Evolutionary conservation across 2,888 invertebrate species (phyloP), one percentile per base, ranked within the genome.

Genomic region (Mythimna pallens): DNA sequence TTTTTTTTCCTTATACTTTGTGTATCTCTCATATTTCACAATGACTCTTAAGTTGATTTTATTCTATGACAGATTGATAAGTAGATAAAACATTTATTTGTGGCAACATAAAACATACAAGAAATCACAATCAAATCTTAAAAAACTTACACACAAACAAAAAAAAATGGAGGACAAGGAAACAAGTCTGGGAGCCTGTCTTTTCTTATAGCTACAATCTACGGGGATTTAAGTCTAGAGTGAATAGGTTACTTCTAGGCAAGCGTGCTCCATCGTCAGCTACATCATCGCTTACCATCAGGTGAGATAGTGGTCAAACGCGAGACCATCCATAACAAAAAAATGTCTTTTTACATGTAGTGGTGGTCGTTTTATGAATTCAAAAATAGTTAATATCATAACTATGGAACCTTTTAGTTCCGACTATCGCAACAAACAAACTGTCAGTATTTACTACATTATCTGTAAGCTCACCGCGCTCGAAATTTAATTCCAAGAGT

Each of bases 401-500:
- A 54, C 22, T 25, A 12, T 12, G 14, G 2, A 25, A 40, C 8
- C 0, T 40, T 14, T 40, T 36, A 61, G 22, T 62, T 17, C n/a
- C n/a, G 10, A n/a, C 36, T 17, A 30, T 57, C 43, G 12, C 20
- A 36, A 25, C 52, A 75, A 58, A 70, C 40, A 64, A 64, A 47
- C 52, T 65, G 47, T 34, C 75, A 65, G 54, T 63, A 58, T 40
- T 17, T 34, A 22, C 71, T 55, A 65, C 65, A 30, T 43, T 63
- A 62, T 68, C 43, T 76, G 63, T 66, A 30, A 58, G 57, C 76
- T 65, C 62, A 69, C 58, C 43, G 10, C 65, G 20, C 61, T 71
- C 55, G 80, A 73, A 66, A 77, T 80, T 76, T 80, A 73, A 80
- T 80, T 80, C 68, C 66, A 64, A 65, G 63, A 80, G 80, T 80